Conservation (phyloP, 2,888 invertebrate species). For the Luperina testacea region DNA sequence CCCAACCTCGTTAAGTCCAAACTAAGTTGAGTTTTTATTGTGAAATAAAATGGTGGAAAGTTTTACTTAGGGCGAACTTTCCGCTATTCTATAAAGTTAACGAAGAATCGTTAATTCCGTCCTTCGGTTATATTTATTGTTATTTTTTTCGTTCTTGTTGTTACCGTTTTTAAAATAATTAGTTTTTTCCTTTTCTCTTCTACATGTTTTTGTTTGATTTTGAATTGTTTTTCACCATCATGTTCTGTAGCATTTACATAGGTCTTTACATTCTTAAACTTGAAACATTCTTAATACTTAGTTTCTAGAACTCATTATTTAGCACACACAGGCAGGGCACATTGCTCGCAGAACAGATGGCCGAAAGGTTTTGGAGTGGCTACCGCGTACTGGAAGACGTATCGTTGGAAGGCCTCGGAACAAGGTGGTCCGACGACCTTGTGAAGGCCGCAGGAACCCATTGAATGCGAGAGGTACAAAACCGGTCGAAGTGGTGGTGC, state of each 20-base stretch:
- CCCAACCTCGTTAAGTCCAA: slow-evolving; percentile 68
- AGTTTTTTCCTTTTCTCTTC: neutral
- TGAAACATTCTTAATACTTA: neutral
- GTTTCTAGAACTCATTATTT: neutral
- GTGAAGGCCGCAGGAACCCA: no score
- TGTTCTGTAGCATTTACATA: neutral
- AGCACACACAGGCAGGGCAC: no score
- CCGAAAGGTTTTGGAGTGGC: no score
- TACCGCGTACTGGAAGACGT: no score
- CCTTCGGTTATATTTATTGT: slow-evolving; percentile 69
- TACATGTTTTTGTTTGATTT: slow-evolving; percentile 7
- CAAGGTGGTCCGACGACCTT: no score
- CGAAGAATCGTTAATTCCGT: slow-evolving; percentile 71
- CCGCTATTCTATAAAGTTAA: slow-evolving; percentile 65
- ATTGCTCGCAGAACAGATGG: no score
- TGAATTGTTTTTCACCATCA: neutral
- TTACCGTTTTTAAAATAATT: slow-evolving; percentile 45
- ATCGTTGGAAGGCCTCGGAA: no score
- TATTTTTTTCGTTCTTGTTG: slow-evolving; percentile 43
- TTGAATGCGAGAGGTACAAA: no score
- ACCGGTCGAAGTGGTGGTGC: no score
- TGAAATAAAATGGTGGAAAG: slow-evolving; percentile 70
- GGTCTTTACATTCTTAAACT: neutral
- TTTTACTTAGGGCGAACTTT: slow-evolving; percentile 66
- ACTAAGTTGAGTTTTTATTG: slow-evolving; percentile 73